phyloP scores from a whole-genome alignment of 1,140 invertebrate genomes.

The Cecropterus lyciades region DNA sequence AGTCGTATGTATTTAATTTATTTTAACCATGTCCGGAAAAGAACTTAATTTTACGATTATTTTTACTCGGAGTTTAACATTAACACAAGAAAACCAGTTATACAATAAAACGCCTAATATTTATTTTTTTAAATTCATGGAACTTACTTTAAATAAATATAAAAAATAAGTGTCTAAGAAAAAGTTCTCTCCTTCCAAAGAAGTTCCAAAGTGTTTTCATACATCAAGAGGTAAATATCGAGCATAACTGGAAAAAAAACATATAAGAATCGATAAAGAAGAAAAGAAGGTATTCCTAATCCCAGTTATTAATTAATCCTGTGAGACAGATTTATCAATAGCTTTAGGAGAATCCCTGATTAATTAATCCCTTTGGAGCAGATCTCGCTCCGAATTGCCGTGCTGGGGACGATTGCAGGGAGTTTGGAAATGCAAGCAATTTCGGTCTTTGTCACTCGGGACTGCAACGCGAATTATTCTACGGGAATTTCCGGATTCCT shows the following conservation, averaged over 20 bases:
- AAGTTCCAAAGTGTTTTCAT: too few relatives aligned
- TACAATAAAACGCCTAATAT: too few relatives aligned
- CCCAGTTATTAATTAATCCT: slow-evolving; percentile 4
- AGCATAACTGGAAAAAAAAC: not conserved
- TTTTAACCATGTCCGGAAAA: too few relatives aligned
- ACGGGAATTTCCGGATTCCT: not conserved
- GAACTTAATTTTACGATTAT: too few relatives aligned
- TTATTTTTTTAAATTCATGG: too few relatives aligned
- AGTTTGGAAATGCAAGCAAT: slow-evolving; percentile 25
- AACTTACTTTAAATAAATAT: too few relatives aligned
- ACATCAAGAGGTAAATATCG: too few relatives aligned
- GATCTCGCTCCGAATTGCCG: slow-evolving; percentile 19
- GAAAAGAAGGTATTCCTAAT: slow-evolving; percentile 16
- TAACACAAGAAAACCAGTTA: too few relatives aligned
- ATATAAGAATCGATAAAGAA: slow-evolving; percentile 5
- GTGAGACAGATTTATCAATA: slow-evolving; percentile 21
- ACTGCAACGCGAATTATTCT: not conserved
- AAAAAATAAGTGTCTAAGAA: too few relatives aligned
- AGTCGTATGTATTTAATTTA: too few relatives aligned
- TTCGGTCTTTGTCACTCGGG: slow-evolving; percentile 9
- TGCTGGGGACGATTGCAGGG: slow-evolving; percentile 20
- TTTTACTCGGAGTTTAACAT: too few relatives aligned
- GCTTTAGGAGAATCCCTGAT: slow-evolving; percentile 18
- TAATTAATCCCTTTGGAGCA: slow-evolving; percentile 32
- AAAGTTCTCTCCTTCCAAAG: too few relatives aligned